Conservation (phyloP, 1,140 invertebrate species). For the Anastrepha ludens region DNA sequence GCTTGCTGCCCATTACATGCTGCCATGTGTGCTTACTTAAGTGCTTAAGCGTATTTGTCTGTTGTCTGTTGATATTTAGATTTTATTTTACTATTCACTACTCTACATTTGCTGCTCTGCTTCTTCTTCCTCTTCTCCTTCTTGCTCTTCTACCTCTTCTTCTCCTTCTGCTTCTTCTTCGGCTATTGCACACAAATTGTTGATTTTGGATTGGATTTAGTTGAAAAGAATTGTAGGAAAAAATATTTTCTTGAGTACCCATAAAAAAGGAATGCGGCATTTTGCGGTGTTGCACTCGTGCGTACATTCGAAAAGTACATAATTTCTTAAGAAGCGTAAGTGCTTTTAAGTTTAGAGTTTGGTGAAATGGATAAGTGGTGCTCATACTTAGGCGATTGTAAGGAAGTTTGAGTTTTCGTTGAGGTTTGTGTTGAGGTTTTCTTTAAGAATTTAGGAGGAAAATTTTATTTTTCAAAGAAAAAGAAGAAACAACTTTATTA, state of each 20-base stretch:
- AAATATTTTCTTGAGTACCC: too few relatives aligned
- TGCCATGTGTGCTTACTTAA: constrained; percentile 39
- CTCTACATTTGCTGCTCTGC: neutral
- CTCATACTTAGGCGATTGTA: neutral
- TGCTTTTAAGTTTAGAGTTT: constrained; percentile 35
- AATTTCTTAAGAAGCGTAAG: constrained; percentile 44
- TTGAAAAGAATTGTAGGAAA: neutral
- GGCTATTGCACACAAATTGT: neutral
- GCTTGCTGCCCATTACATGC: constrained; percentile 23
- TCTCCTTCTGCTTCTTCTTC: neutral
- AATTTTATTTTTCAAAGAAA: too few relatives aligned
- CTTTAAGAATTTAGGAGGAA: neutral
- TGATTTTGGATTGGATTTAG: constrained; percentile 32
- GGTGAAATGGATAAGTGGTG: neutral
- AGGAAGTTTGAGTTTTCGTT: neutral
- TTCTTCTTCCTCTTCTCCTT: neutral
- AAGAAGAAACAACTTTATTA: too few relatives aligned
- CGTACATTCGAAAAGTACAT: constrained; percentile 27
- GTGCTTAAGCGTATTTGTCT: constrained; percentile 46
- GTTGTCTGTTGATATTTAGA: constrained; percentile 48
- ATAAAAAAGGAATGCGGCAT: neutral
- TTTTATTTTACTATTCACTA: neutral
- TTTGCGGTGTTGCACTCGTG: constrained; percentile 32
- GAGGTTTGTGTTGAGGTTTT: neutral
- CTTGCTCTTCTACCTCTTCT: neutral